Evolutionary conservation across 2,113 vertebrate species (phyloP).

Genomic region (Setophaga kirtlandii): DNA sequence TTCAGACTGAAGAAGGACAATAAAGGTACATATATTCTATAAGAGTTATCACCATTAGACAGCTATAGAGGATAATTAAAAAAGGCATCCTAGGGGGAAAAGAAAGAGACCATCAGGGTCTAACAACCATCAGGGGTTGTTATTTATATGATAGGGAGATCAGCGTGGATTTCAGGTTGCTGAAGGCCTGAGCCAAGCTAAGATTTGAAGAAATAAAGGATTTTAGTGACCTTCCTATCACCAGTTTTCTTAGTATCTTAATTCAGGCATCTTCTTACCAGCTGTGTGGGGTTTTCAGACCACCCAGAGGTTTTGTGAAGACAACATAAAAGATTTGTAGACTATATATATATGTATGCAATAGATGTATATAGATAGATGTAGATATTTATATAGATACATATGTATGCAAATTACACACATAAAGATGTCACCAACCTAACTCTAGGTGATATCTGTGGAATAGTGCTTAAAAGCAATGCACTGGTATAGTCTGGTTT

Average conservation of each 20-base stretch:
- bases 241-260: not conserved
- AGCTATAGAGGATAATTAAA: not conserved
- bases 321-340: not conserved
- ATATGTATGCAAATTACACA: not conserved
- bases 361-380: not conserved
- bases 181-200: not conserved
- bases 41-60: not conserved
- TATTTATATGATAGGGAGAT: not conserved
- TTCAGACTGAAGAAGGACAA: not conserved
- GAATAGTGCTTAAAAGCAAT: not conserved
- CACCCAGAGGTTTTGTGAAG: not conserved
- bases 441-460: not conserved
- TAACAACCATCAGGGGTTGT: not conserved
- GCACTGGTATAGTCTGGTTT: not conserved
- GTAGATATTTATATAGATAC: not conserved
- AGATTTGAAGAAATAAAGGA: not conserved
- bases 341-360: not conserved
- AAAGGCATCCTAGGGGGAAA: accelerated
- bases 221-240: not conserved
- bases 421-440: not conserved
- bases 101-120: too few relatives aligned
- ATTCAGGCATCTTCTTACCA: not conserved
- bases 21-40: not conserved
- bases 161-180: not conserved
- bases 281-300: not conserved